Evolutionary conservation across 1,140 invertebrate genomes (phyloP).

Genomic region (Papilio dardanus): DNA sequence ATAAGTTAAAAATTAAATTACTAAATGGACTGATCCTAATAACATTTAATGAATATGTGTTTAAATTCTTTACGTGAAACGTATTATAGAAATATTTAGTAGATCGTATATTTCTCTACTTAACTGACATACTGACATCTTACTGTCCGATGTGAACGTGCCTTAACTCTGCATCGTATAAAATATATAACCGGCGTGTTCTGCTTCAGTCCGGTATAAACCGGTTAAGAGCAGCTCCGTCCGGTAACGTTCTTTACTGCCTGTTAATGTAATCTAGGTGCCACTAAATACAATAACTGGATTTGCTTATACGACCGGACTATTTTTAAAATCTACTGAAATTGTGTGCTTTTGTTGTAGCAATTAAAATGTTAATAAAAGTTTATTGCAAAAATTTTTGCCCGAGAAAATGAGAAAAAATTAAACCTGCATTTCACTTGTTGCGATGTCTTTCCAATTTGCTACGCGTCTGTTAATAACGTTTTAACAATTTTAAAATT

Average conservation of each 20-base stretch:
- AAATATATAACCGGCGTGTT: constrained; percentile 50
- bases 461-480: constrained; percentile 26
- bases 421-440: constrained; percentile 5
- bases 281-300: constrained; percentile 32
- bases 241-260: constrained; percentile 73
- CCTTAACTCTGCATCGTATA: constrained; percentile 42
- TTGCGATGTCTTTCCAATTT: constrained; percentile 28
- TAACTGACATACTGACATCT: background rate
- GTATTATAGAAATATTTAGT: background rate
- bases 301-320: background rate
- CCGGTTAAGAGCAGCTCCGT: constrained; percentile 63
- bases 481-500: constrained; percentile 33
- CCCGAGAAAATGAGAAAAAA: background rate
- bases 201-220: constrained; percentile 57
- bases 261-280: constrained; percentile 67
- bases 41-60: background rate
- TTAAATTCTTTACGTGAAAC: no score
- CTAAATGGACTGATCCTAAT: no score
- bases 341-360: background rate
- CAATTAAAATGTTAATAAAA: background rate
- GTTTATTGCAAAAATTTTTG: background rate
- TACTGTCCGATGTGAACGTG: background rate
- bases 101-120: background rate
- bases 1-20: no score
- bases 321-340: background rate